A percentile compares a stretch with the other conserved stretches of the same genome.
Conservation (phyloP, 2,888 invertebrate species). For the Vesta saturnalis region DNA sequence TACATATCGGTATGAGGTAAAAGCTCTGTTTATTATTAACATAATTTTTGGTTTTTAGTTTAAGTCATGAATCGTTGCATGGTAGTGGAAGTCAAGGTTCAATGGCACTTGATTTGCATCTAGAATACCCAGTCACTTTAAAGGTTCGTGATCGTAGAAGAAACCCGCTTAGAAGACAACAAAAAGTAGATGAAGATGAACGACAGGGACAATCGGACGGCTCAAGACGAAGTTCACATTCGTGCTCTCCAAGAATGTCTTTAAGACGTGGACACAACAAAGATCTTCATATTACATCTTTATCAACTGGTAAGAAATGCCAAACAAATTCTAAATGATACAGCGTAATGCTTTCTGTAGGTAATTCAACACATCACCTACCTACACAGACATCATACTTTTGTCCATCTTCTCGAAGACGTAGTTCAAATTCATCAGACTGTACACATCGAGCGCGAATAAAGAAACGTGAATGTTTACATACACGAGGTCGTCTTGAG, state of each 20-base stretch:
- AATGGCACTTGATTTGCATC: conserved; percentile 80
- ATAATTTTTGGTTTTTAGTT: conserved; percentile 35
- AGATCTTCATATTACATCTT: conserved; percentile 41
- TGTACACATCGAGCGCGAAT: conserved; percentile 55
- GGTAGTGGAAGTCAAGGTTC: conserved; percentile 74
- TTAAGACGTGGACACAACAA: conserved; percentile 50
- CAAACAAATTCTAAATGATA: neutral
- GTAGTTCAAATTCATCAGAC: conserved; percentile 62
- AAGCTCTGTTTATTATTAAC: too few species aligned
- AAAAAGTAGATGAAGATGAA: conserved; percentile 77
- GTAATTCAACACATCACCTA: conserved; percentile 55
- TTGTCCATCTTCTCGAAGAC: conserved; percentile 49
- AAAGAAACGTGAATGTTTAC: conserved; percentile 53
- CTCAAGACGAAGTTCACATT: conserved; percentile 57
- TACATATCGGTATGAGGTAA: conserved; percentile 56
- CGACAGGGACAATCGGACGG: conserved; percentile 54
- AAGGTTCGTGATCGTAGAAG: conserved; percentile 70
- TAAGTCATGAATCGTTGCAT: conserved; percentile 66
- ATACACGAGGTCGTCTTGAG: conserved; percentile 54
- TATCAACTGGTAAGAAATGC: conserved; percentile 26
- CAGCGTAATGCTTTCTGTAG: conserved; percentile 37
- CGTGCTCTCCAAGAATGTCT: conserved; percentile 58
- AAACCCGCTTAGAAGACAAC: conserved; percentile 79
- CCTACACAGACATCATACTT: conserved; percentile 47
- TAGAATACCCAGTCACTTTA: conserved; percentile 69